Base-by-base conservation (phyloP, 2,113 vertebrate species). In the Alaudala cheleensis region DNA sequence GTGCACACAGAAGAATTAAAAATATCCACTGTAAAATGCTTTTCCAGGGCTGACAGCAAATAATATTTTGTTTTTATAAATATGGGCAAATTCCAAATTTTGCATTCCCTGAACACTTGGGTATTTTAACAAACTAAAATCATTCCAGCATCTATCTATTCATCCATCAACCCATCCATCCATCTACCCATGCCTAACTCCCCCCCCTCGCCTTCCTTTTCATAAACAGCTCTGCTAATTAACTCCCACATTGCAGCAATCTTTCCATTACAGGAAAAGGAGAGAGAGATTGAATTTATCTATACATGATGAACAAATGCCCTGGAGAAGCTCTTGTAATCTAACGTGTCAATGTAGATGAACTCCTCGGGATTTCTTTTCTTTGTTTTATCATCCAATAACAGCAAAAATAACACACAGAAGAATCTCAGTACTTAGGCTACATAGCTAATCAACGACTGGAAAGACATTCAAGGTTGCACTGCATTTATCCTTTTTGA, bases 151-250 rank as follows among this genome's bases (percentile, higher is more conserved):
- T 62, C 60, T 84, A 58, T 92, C 31, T 73, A 10, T 79, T 70
- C 57, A 82, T 76, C 40, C 53, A 90, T 90, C 78, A 74, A 84
- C 54, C 37, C 34, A 39, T 60, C 45, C 33, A 44, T 42, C 47
- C 11, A 0, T 83, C 64, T 62, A 71, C 24, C 29, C 79, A 40
- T 93, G 79, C 51, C 54, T 42, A 54, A 60, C 33, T 14, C 8
- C 15, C 16, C 16, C 10, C 8, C 29, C 24, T 12, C 5, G 34
- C 29, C 25, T 57, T 66, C 37, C 57, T 78, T 94, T 96, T 96
- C 94, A 92, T 97, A 94, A 97, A 91, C 78, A 96, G 87, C 92
- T 92, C 67, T 95, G 94, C 91, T 97, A 97, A 96, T 97, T 97
- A 97, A 97, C 86, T 96, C 88, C 83, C 95, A 94, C 82, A 91